phyloP scores from a whole-genome alignment of 2,888 invertebrate genomes.

The Tipula vernalis region DNA sequence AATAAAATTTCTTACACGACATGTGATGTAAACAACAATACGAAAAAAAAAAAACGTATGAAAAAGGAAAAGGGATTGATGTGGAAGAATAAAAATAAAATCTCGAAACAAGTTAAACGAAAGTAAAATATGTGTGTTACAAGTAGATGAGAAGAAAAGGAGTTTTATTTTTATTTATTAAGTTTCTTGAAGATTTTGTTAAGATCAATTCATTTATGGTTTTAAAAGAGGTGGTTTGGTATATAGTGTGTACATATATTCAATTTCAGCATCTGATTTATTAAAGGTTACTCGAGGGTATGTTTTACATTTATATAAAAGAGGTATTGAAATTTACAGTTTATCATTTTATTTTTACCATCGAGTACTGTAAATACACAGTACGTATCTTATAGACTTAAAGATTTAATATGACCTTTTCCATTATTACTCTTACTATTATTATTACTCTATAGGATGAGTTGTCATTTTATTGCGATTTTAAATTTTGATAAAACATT shows the following conservation, averaged over 20 bases:
- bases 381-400: not conserved
- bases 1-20: not conserved
- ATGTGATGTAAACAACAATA: conserved; percentile 4
- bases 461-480: not conserved
- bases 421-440: not conserved
- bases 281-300: not conserved
- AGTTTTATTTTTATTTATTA: not conserved
- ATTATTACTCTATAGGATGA: not conserved
- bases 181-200: not conserved
- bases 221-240: not conserved
- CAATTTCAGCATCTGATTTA: not conserved
- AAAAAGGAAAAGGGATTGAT: not conserved
- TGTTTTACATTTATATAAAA: not conserved
- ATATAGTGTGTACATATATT: not conserved
- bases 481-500: not conserved
- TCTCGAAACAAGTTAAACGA: not conserved
- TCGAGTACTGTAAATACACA: not conserved
- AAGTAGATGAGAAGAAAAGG: not conserved
- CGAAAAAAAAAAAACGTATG: not conserved
- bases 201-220: not conserved
- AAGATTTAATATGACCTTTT: not conserved
- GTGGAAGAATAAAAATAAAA: not conserved
- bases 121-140: not conserved
- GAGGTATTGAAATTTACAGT: not conserved
- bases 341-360: not conserved